Base-by-base conservation (phyloP, 1,140 invertebrate genomes). In the Trichonephila clavata region DNA sequence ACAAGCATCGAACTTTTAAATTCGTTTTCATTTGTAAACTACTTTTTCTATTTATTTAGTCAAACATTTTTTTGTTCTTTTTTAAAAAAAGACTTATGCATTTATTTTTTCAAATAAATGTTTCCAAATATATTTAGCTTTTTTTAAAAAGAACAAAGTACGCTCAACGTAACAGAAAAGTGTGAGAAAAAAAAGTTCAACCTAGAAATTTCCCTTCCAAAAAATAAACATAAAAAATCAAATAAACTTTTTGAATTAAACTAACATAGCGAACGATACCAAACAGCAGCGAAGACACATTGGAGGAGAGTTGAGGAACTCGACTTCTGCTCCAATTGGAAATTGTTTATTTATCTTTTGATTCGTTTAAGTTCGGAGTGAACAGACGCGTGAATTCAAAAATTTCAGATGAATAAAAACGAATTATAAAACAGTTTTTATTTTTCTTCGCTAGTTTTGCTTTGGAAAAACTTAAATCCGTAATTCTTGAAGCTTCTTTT, bases 181-280 rank as follows among this genome's bases (percentile, higher is more conserved):
- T 21, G 1, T 1, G 21, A 20, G 61, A 63, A 63, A 63, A 20
- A 50, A 7, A 20, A 18, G 2, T 63, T 18, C 32, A 3, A 39
- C 4, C 32, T 21, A 20, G 7, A 63, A 63, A 6, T 63, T 63
- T 63, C 6, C 61, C 1, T 14, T 39, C 32, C 32, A 39, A 24
- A 61, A 60, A 61, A 18, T 27, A 32, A 86, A 61, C 6, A 61
- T 20, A 27, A 20, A 21, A 59, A 59, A 77, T 80, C 24, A 80
- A 90, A 80, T 60, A 59, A 80, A 90, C 43, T 90, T 90, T 50
- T 77, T 89, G 68, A 32, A 90, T 90, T 50, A 90, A 71, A 80
- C 68, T 68, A 16, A 16, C 20, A 60, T 24, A 57, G 50, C 2
- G 65, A 57, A n/a, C 43, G 87, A 90, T 68, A 27, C 43, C n/a